These are phyloP conservation scores for Dunckerocampus dactyliophorus DNA, from an alignment of 2,113 vertebrate genomes.

Conservation along the genomic window DNA sequence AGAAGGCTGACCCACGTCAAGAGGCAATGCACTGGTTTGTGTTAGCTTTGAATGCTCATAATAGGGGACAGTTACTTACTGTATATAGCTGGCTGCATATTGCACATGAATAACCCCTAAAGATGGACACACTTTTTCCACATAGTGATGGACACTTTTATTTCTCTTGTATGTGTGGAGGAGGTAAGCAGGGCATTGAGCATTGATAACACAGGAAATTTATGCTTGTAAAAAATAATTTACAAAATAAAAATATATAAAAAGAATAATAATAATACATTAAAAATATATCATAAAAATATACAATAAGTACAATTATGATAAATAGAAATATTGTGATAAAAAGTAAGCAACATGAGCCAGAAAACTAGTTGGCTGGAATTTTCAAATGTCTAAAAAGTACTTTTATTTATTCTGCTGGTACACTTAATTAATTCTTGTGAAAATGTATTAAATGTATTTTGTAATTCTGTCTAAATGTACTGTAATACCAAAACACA, in stretches of 20 bases:
- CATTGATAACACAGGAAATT: not conserved
- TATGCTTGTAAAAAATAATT: too few species aligned
- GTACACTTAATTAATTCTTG: not conserved
- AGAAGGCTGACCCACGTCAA: conserved; percentile 32
- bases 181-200: not conserved
- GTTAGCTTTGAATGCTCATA: conserved; percentile 27
- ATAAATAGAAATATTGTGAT: too few species aligned
- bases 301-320: too few species aligned
- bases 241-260: too few species aligned
- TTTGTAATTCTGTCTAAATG: not conserved
- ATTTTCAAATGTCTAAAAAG: too few species aligned
- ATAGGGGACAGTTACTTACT: conserved; percentile 27
- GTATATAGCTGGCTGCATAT: conserved; percentile 20
- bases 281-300: too few species aligned
- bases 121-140: conserved; percentile 33
- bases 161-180: conserved; percentile 5
- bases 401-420: too few species aligned
- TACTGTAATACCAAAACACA: not conserved
- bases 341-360: not conserved
- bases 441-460: not conserved
- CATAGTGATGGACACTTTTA: conserved; percentile 12
- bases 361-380: not conserved
- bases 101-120: conserved; percentile 18
- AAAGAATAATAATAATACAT: too few species aligned
- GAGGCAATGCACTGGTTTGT: conserved; percentile 19